Base-by-base conservation (phyloP, 2,888 invertebrate species). In the Polydrusus cervinus region DNA sequence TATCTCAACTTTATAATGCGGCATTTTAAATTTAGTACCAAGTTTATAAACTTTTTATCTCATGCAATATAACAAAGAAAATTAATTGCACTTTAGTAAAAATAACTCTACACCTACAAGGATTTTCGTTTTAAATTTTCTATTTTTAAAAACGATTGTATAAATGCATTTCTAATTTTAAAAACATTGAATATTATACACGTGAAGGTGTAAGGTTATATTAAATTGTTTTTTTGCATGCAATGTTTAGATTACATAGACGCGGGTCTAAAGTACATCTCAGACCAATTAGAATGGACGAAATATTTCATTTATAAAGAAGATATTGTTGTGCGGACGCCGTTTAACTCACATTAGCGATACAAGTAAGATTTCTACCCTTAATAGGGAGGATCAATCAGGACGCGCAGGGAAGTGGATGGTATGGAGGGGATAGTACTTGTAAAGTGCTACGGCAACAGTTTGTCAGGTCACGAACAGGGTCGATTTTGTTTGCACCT, bases 101-200 rank as follows among this genome's bases (percentile, higher is more conserved):
- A 68, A 68, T 68, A 68, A 68, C 68, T 68, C 57, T 68, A 68
- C 57, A 68, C 68, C 57, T 68, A 68, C 60, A 68, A 60, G 68
- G 68, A 57, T 68, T 68, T 68, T 57, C 68, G 45, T 68, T 57
- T 57, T 67, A 55, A 67, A n/a, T 67, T 67, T 67, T 57, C 68
- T 68, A 68, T 68, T 68, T 68, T 68, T 68, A 66, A 53, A 13
- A 5, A 1, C n/a, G 10, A 66, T 53, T 3, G 5, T 66, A 38
- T 66, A 57, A 68, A 68, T 53, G 68, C 57, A 43, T 30, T 64
- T n/a, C 55, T 64, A 71, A 71, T 64, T 71, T 71, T 64, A 64
- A 71, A 64, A 34, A 8, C 53, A 71, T 64, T 40, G 30, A 43
- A 25, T 55, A 62, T 71, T 30, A 64, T 55, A 71, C 71, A 71